phyloP scores from a whole-genome alignment of 2,888 invertebrate species.

The Acrocyrtus sp. region DNA sequence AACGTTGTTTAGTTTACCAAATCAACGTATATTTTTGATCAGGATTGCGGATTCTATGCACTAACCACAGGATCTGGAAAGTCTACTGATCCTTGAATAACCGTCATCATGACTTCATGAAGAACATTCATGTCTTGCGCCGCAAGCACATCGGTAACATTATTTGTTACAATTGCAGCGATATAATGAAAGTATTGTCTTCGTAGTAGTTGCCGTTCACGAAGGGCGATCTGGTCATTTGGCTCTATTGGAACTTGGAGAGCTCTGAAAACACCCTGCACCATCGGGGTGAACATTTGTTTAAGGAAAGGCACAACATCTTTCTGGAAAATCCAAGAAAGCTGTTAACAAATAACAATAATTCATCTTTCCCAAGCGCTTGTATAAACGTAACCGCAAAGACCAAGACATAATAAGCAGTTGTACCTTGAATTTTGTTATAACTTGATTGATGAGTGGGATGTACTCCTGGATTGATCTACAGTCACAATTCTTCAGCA shows the following conservation, averaged over 20 bases:
- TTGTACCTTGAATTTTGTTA: constrained; percentile 70
- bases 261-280: constrained; percentile 68
- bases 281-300: constrained; percentile 69
- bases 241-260: constrained; percentile 67
- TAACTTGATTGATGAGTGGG: constrained; percentile 71
- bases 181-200: constrained; percentile 69
- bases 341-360: constrained; percentile 59
- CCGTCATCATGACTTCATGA: constrained; percentile 68
- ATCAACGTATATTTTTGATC: no score
- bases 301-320: constrained; percentile 69
- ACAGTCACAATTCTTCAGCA: constrained; percentile 66
- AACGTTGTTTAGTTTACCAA: no score
- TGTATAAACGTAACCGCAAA: constrained; percentile 9
- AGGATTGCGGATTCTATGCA: no score
- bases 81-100: constrained; percentile 69
- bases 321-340: constrained; percentile 67
- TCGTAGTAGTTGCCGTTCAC: constrained; percentile 68
- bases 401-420: not conserved
- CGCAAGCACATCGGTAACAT: constrained; percentile 67
- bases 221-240: constrained; percentile 68
- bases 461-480: constrained; percentile 68
- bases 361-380: constrained; percentile 46
- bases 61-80: constrained; percentile 68
- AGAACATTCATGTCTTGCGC: constrained; percentile 63
- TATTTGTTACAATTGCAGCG: constrained; percentile 68